These are phyloP conservation scores for Thymelicus acteon DNA, from an alignment of 2,888 invertebrate genomes.

Conservation along the genomic window DNA sequence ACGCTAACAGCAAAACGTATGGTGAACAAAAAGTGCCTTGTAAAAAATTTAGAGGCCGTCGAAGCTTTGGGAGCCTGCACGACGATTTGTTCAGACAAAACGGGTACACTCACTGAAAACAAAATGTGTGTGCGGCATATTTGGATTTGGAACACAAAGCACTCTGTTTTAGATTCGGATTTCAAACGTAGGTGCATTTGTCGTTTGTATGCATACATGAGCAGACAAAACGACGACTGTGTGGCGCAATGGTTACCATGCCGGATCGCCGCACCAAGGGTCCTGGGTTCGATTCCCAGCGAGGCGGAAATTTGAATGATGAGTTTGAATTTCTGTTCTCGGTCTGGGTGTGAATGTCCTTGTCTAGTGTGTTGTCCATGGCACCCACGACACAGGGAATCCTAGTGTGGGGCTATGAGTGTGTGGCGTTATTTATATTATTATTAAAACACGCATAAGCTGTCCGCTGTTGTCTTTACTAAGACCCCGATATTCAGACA, in stretches of 20 bases:
- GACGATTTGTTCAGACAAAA: constrained; percentile 99
- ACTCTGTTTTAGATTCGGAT: constrained; percentile 90
- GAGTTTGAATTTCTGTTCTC: too few species aligned
- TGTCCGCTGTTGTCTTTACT: neutral
- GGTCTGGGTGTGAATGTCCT: too few species aligned
- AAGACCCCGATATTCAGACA: neutral
- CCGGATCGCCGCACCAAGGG: too few species aligned
- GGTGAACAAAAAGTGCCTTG: constrained; percentile 98
- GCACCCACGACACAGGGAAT: too few species aligned
- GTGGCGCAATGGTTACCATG: too few species aligned
- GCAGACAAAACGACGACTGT: too few species aligned
- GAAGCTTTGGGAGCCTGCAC: constrained; percentile 99
- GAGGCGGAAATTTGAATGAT: too few species aligned
- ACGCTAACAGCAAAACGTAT: constrained; percentile 99
- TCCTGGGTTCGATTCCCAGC: too few species aligned
- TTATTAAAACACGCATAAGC: neutral
- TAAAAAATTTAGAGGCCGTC: constrained; percentile 99
- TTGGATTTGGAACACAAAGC: constrained; percentile 97
- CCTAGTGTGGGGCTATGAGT: too few species aligned
- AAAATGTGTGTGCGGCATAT: constrained; percentile 99
- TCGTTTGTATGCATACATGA: constrained; percentile 7
- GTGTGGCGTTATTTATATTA: too few species aligned
- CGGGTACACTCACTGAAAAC: constrained; percentile 99
- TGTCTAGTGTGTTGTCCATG: too few species aligned
- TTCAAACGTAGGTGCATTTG: constrained; percentile 53